Conservation (phyloP, 2,888 invertebrate genomes). For the Melinaea marsaeus region DNA sequence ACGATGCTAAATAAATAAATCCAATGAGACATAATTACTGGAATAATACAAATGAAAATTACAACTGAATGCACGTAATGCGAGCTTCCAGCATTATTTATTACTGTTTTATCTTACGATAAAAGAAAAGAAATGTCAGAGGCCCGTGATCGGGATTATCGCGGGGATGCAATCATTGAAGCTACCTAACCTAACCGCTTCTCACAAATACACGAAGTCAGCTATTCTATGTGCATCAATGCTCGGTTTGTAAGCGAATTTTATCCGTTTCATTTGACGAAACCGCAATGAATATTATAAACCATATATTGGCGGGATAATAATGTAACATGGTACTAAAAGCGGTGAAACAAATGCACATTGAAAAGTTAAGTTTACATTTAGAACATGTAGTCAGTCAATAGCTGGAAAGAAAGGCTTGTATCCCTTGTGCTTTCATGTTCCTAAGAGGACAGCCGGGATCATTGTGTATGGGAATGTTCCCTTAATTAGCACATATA, state of each 20-base stretch:
- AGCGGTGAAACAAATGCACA: conserved; percentile 58
- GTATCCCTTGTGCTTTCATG: conserved; percentile 52
- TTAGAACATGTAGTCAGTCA: conserved; percentile 67
- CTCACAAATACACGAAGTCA: conserved; percentile 34
- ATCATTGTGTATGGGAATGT: conserved; percentile 67
- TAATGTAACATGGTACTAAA: conserved; percentile 29
- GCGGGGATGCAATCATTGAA: conserved; percentile 63
- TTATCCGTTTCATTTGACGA: background rate
- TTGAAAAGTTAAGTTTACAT: conserved; percentile 58
- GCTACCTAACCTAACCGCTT: conserved; percentile 48
- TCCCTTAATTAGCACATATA: conserved; percentile 74
- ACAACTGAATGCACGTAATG: conserved; percentile 64
- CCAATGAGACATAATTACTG: conserved; percentile 64
- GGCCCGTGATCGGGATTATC: conserved; percentile 72
- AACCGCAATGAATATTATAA: conserved; percentile 38
- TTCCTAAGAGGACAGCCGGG: conserved; percentile 55
- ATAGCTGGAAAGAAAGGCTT: conserved; percentile 56
- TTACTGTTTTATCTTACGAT: conserved; percentile 72
- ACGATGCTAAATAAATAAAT: conserved; percentile 55
- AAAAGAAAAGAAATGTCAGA: conserved; percentile 74
- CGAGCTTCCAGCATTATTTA: conserved; percentile 68
- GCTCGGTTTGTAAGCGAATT: conserved; percentile 19
- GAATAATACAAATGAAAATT: conserved; percentile 69
- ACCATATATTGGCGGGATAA: background rate
- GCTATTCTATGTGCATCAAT: conserved; percentile 34